These are phyloP conservation scores for Danaus chrysippus DNA, from an alignment of 2,888 invertebrate species.

Conservation along the genomic window DNA sequence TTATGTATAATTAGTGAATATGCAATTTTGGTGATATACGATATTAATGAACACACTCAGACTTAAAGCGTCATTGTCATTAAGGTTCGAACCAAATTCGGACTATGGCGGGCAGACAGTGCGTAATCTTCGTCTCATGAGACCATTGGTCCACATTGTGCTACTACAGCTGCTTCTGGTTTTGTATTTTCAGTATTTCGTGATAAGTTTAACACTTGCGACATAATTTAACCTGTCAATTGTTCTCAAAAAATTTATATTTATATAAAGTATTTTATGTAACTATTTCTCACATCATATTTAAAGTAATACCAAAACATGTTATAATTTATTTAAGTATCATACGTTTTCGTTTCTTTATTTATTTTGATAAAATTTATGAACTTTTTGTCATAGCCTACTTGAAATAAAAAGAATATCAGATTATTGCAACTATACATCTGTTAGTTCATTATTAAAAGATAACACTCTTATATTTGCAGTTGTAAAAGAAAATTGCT, in stretches of 20 bases:
- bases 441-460: too few relatives aligned
- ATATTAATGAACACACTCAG: constrained; percentile 23
- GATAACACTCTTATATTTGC: too few relatives aligned
- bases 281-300: not conserved
- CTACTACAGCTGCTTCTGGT: constrained; percentile 44
- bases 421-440: too few relatives aligned
- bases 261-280: not conserved
- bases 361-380: too few relatives aligned
- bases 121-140: constrained; percentile 68
- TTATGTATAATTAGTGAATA: not conserved
- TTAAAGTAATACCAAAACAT: not conserved
- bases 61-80: constrained; percentile 19
- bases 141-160: constrained; percentile 57
- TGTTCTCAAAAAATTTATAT: not conserved
- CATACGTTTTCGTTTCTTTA: too few relatives aligned
- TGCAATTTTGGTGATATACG: not conserved
- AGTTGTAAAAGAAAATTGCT: too few relatives aligned
- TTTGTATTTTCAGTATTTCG: constrained; percentile 53
- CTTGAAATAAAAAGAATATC: too few relatives aligned
- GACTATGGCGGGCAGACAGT: constrained; percentile 44
- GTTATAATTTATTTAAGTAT: too few relatives aligned
- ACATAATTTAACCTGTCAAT: constrained; percentile 39
- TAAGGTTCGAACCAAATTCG: constrained; percentile 27
- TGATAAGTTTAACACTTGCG: constrained; percentile 57
- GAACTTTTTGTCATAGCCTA: too few relatives aligned